Evolutionary conservation across 2,113 vertebrate genomes (phyloP).

Genomic region (Mugil cephalus): DNA sequence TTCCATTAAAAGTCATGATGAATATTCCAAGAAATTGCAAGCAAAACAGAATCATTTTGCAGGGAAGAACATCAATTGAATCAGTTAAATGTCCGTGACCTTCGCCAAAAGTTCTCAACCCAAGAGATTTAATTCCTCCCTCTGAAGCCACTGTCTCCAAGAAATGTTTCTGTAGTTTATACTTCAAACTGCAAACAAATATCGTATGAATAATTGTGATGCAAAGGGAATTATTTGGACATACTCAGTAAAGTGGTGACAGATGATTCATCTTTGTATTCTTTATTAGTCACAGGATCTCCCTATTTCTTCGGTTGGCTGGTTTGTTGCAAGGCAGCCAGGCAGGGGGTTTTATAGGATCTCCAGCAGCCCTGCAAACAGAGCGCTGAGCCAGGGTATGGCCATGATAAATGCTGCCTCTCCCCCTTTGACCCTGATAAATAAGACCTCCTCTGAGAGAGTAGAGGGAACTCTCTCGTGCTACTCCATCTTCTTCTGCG

Average conservation of each 20-base stretch:
- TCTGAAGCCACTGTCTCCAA: background rate
- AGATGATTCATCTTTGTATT: conserved; percentile 41
- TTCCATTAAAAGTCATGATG: too few relatives aligned
- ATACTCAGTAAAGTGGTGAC: conserved; percentile 33
- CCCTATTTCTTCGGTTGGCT: conserved; percentile 25
- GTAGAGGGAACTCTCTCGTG: background rate
- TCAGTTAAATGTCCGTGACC: background rate
- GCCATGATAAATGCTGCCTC: conserved; percentile 47
- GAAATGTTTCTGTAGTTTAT: conserved; percentile 15
- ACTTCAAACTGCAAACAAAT: conserved; percentile 32
- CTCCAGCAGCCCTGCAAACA: conserved; percentile 30
- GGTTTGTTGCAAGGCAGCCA: conserved; percentile 16
- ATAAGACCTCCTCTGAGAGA: conserved; percentile 61
- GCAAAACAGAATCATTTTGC: background rate
- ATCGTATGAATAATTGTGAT: conserved; percentile 32
- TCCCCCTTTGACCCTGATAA: conserved; percentile 23
- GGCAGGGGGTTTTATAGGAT: conserved; percentile 7
- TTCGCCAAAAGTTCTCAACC: background rate
- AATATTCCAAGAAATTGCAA: too few relatives aligned
- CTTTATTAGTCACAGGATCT: conserved; percentile 44
- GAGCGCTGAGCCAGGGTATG: conserved; percentile 31
- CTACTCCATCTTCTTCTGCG: conserved; percentile 17
- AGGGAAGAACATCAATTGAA: background rate
- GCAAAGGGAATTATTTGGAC: conserved; percentile 32
- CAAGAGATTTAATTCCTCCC: background rate